phyloP scores from a whole-genome alignment of 2,113 vertebrate species.

The Machaerirhynchus nigripectus region DNA sequence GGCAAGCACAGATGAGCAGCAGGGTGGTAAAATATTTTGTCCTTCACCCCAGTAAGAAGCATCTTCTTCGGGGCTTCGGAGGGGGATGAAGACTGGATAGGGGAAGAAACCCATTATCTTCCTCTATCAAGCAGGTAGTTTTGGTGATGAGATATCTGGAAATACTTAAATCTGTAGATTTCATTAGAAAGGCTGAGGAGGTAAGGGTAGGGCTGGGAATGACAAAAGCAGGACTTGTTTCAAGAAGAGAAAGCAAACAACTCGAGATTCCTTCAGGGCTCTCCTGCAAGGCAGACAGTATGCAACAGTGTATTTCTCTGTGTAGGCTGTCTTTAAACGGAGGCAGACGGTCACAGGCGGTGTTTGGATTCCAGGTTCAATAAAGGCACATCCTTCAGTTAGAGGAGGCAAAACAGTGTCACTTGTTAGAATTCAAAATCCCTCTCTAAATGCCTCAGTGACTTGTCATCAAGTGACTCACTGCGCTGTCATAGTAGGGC shows the following conservation, averaged over 20 bases:
- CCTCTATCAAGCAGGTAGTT: neutral
- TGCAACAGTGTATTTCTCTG: neutral
- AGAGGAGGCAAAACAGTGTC: neutral
- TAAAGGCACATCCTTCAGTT: neutral
- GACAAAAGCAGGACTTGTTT: neutral
- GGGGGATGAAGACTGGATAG: neutral
- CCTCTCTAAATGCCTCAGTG: constrained; percentile 1
- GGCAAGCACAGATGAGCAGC: neutral
- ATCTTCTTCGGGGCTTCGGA: neutral
- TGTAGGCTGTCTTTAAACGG: neutral
- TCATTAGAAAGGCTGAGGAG: neutral
- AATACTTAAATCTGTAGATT: neutral
- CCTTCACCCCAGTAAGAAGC: neutral
- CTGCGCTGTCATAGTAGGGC: neutral
- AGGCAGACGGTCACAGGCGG: neutral
- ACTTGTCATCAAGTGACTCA: constrained; percentile 47
- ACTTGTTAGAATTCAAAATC: neutral
- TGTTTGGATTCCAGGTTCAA: constrained; percentile 9
- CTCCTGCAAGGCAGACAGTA: neutral
- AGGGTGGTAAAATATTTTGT: neutral
- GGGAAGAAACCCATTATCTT: neutral
- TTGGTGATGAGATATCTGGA: neutral
- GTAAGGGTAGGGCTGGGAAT: neutral
- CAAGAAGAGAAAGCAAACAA: neutral
- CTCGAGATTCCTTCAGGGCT: neutral